phyloP scores from a whole-genome alignment of 2,888 invertebrate species.

The Kryphioiulus occultus region DNA sequence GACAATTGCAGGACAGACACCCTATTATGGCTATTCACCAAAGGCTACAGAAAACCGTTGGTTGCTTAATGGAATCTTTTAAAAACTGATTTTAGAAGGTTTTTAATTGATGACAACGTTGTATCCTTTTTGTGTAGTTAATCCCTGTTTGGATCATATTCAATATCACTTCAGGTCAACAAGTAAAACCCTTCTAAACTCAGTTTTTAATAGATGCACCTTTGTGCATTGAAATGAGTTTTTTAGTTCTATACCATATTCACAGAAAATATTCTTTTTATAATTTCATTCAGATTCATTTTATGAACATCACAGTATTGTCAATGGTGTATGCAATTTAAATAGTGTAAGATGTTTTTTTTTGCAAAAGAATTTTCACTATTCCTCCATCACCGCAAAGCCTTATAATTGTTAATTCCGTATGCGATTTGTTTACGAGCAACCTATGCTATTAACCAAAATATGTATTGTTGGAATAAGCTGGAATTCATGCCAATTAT shows the following conservation, averaged over 20 bases:
- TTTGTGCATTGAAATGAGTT: neutral
- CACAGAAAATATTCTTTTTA: neutral
- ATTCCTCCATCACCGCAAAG: neutral
- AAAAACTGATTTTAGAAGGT: too few relatives aligned
- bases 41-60: too few relatives aligned
- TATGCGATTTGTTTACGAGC: neutral
- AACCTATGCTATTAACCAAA: neutral
- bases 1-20: too few relatives aligned
- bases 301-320: neutral
- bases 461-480: constrained; percentile 10
- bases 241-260: neutral
- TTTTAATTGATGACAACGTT: too few relatives aligned
- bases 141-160: too few relatives aligned
- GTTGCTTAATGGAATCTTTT: too few relatives aligned
- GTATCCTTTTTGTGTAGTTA: too few relatives aligned
- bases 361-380: neutral
- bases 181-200: too few relatives aligned
- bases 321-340: neutral
- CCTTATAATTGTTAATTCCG: neutral
- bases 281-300: neutral
- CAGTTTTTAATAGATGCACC: too few relatives aligned
- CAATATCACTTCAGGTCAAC: too few relatives aligned
- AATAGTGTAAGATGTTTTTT: neutral
- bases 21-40: too few relatives aligned
- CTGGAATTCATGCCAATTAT: constrained; percentile 36